Percentiles rank a stretch among this genome's conserved stretches.
Evolutionary conservation across 2,797 vertebrate species (phyloP).

Genomic region (Pelodytes ibericus): DNA sequence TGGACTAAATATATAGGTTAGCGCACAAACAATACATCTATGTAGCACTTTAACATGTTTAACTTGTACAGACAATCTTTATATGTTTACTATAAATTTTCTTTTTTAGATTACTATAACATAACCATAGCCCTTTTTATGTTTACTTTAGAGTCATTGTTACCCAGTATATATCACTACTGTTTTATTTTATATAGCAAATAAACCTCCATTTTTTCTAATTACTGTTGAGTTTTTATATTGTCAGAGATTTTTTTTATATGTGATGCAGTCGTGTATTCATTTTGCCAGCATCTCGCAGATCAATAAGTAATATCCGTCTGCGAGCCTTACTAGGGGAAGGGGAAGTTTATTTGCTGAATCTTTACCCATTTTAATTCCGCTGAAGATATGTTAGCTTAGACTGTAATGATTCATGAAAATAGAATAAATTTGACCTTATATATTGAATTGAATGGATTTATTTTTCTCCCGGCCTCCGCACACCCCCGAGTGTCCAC

Average conservation of each 20-base stretch:
- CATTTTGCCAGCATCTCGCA: not conserved
- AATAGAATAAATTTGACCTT: slow-evolving; percentile 7
- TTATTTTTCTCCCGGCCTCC: not conserved
- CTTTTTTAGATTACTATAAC: too few relatives aligned
- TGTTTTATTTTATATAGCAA: not conserved
- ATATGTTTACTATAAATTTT: too few relatives aligned
- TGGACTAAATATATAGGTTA: too few relatives aligned
- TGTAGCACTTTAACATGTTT: too few relatives aligned
- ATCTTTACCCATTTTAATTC: slow-evolving; percentile 3
- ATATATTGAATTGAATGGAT: not conserved
- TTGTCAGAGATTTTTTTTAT: not conserved
- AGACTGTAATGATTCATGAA: not conserved
- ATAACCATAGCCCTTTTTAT: too few relatives aligned
- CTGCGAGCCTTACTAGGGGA: not conserved
- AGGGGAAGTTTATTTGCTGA: not conserved
- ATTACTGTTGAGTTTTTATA: not conserved
- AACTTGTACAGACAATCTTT: too few relatives aligned
- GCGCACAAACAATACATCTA: too few relatives aligned
- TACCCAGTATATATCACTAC: not conserved
- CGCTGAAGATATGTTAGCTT: not conserved
- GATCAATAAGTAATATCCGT: slow-evolving; percentile 6
- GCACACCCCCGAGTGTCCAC: not conserved
- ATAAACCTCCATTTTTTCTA: not conserved
- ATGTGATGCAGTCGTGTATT: not conserved
- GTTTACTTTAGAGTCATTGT: not conserved